These are phyloP conservation scores for Xenopus borealis DNA, from an alignment of 2,113 vertebrate species.

Conservation along the genomic window DNA sequence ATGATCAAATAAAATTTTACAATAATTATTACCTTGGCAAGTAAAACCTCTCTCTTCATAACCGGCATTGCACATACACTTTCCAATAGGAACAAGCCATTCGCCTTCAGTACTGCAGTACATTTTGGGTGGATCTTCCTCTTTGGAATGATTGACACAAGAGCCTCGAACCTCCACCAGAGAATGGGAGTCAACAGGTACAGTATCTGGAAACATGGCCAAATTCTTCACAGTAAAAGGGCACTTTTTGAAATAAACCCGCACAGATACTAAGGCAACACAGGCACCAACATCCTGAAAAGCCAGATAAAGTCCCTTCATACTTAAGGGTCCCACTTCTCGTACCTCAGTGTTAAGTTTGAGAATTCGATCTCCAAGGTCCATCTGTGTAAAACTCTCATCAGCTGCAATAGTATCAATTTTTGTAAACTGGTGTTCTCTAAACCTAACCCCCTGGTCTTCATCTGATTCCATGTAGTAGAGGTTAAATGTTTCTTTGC, in stretches of 20 bases:
- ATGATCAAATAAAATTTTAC: neutral
- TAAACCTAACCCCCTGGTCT: conserved; percentile 86
- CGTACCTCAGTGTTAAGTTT: conserved; percentile 96
- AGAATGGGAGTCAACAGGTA: conserved; percentile 94
- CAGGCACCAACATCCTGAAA: conserved; percentile 87
- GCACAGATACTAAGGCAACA: conserved; percentile 77
- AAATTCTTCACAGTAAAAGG: conserved; percentile 90
- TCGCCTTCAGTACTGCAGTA: conserved; percentile 98
- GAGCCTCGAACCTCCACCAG: conserved; percentile 93
- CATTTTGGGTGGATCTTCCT: conserved; percentile 95
- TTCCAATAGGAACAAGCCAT: conserved; percentile 98
- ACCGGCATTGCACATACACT: conserved; percentile 90
- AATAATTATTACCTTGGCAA: conserved; percentile 85
- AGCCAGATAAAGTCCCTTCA: conserved; percentile 94
- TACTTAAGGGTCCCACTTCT: conserved; percentile 88
- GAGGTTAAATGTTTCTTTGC: conserved; percentile 98
- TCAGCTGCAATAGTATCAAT: conserved; percentile 98
- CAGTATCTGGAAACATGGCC: conserved; percentile 92
- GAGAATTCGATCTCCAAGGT: conserved; percentile 94
- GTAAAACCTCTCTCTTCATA: conserved; percentile 85
- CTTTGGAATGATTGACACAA: conserved; percentile 96
- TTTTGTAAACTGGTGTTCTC: conserved; percentile 90
- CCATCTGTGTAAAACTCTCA: conserved; percentile 97
- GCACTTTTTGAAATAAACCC: conserved; percentile 98
- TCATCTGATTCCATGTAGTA: conserved; percentile 94